Evolutionary conservation across 2,797 vertebrate genomes (phyloP).

Genomic region (Hydrolagus colliei): DNA sequence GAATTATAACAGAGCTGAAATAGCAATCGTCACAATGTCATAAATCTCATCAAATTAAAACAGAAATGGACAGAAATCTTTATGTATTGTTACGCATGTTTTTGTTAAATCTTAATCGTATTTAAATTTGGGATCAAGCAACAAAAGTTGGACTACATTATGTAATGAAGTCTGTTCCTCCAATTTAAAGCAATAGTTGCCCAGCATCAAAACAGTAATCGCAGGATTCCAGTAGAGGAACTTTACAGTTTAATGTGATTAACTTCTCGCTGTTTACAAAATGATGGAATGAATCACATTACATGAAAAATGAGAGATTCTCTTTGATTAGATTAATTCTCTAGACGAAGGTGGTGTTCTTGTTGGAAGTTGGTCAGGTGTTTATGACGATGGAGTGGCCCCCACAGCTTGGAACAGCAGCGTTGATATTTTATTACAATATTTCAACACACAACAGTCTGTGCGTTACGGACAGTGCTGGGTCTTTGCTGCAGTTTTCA

Average conservation of each 20-base stretch:
- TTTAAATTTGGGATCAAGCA: background rate
- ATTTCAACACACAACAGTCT: slow-evolving; percentile 56
- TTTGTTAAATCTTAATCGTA: background rate
- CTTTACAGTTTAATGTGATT: background rate
- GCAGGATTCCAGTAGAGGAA: background rate
- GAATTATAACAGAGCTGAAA: background rate
- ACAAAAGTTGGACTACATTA: background rate
- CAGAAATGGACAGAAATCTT: background rate
- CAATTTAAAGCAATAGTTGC: background rate
- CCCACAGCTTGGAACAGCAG: slow-evolving; percentile 94
- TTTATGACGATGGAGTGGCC: slow-evolving; percentile 73
- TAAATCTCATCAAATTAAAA: background rate
- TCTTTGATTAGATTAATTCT: slow-evolving; percentile 69
- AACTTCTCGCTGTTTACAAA: background rate
- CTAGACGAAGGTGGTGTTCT: slow-evolving; percentile 81
- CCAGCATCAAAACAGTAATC: background rate
- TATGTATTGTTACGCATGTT: background rate
- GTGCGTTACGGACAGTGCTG: slow-evolving; percentile 89
- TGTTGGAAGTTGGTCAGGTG: slow-evolving; percentile 80
- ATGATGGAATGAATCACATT: background rate
- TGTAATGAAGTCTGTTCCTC: background rate
- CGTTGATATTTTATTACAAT: slow-evolving; percentile 81
- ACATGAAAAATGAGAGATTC: background rate
- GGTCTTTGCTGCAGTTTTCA: slow-evolving; percentile 93
- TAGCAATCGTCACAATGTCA: background rate